Conservation (phyloP, 1,140 invertebrate genomes). For the Heliconius congener region DNA sequence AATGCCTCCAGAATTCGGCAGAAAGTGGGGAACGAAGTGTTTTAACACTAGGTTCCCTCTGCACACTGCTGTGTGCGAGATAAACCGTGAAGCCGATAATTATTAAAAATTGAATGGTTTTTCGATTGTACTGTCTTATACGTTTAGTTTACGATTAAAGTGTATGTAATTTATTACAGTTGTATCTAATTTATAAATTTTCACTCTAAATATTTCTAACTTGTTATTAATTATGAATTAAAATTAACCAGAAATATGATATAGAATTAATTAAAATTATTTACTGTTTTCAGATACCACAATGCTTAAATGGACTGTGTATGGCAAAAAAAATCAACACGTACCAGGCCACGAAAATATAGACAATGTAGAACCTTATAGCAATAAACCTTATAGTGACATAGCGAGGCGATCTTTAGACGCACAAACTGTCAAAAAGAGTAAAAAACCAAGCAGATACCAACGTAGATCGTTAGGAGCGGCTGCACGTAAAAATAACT, state of each 20-base stretch:
- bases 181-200: no score
- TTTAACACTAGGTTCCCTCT: no score
- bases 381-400: slow-evolving; percentile 49
- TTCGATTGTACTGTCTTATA: no score
- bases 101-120: no score
- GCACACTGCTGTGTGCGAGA: no score
- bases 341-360: slow-evolving; percentile 49
- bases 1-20: no score
- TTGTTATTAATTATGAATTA: no score
- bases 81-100: no score
- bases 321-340: slow-evolving; percentile 73
- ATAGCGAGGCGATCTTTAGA: slow-evolving; percentile 66
- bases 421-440: slow-evolving; percentile 67
- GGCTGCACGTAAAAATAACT: slow-evolving; percentile 59
- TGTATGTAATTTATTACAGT: no score
- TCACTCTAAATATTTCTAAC: no score
- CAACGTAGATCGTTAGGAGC: slow-evolving; percentile 72
- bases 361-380: slow-evolving; percentile 44
- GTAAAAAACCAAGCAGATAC: slow-evolving; percentile 74
- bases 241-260: not conserved
- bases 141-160: no score
- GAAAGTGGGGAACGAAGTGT: no score
- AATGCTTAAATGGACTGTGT: slow-evolving; percentile 79
- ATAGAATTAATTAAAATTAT: not conserved
- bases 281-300: slow-evolving; percentile 61